Percentiles rank a stretch among this genome's conserved stretches.
These are phyloP conservation scores for Chaetodon auriga DNA, from an alignment of 2,113 vertebrate genomes.

Conservation along the genomic window DNA sequence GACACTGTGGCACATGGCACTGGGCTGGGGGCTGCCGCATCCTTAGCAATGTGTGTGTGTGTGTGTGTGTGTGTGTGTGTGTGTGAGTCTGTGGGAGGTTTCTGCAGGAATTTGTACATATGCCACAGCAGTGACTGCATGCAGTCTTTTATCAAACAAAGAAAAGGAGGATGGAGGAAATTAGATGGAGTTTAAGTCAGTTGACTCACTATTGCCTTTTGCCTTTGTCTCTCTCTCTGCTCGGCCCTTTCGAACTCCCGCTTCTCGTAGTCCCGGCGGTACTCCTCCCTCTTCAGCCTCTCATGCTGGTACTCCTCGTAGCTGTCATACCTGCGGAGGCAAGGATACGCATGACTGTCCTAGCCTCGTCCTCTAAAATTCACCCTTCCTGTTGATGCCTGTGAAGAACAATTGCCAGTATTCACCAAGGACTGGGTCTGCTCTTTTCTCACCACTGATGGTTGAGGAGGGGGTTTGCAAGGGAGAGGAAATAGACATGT, in stretches of 20 bases:
- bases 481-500: constrained; percentile 68
- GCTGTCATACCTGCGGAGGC: constrained; percentile 91
- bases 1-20: constrained; percentile 56
- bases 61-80: constrained; percentile 48
- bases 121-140: constrained; percentile 60
- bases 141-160: constrained; percentile 54
- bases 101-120: constrained; percentile 24
- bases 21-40: constrained; percentile 66
- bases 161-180: constrained; percentile 18
- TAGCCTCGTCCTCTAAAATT: constrained; percentile 20
- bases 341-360: constrained; percentile 27
- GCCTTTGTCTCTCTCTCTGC: constrained; percentile 92
- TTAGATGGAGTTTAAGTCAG: neutral
- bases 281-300: constrained; percentile 95
- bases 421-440: constrained; percentile 32
- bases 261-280: constrained; percentile 93
- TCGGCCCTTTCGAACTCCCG: constrained; percentile 94
- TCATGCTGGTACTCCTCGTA: constrained; percentile 98
- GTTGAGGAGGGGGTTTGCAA: constrained; percentile 23
- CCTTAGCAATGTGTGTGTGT: constrained; percentile 48
- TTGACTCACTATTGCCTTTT: constrained; percentile 96
- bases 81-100: constrained; percentile 51
- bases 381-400: constrained; percentile 1
- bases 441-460: constrained; percentile 6
- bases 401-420: constrained; percentile 37